phyloP scores from a whole-genome alignment of 2,113 vertebrate genomes.

The Terrapene triunguis region DNA sequence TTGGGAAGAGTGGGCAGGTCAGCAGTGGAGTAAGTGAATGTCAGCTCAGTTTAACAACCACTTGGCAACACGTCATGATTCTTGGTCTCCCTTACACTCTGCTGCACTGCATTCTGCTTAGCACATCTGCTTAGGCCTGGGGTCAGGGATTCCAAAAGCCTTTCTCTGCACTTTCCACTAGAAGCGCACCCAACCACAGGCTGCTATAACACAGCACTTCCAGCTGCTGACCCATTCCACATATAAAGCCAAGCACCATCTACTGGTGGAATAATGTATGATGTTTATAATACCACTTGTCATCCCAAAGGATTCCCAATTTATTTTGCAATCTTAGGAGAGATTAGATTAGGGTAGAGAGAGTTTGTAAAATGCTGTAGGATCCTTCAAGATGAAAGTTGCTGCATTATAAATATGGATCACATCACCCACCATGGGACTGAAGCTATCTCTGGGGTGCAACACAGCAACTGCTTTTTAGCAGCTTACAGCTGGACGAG shows the following conservation, averaged over 20 bases:
- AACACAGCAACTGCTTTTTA: background rate
- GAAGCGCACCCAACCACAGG: background rate
- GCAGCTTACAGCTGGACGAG: background rate
- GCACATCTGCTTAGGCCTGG: background rate
- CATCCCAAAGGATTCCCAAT: background rate
- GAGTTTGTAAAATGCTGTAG: background rate
- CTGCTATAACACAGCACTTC: background rate
- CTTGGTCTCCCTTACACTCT: background rate
- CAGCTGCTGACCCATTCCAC: background rate
- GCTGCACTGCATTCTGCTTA: background rate
- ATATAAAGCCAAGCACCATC: background rate
- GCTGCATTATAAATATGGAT: background rate
- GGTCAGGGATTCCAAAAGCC: background rate
- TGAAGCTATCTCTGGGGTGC: background rate
- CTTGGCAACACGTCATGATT: background rate
- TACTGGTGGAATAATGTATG: background rate
- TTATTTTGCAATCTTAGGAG: background rate
- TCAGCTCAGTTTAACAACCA: background rate
- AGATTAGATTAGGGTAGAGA: background rate
- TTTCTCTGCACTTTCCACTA: background rate
- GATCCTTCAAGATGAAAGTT: background rate
- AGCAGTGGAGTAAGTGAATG: background rate
- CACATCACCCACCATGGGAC: background rate
- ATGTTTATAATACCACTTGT: background rate
- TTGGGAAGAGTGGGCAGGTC: background rate